phyloP scores from a whole-genome alignment of 2,888 invertebrate genomes.

The Papilio demoleus region DNA sequence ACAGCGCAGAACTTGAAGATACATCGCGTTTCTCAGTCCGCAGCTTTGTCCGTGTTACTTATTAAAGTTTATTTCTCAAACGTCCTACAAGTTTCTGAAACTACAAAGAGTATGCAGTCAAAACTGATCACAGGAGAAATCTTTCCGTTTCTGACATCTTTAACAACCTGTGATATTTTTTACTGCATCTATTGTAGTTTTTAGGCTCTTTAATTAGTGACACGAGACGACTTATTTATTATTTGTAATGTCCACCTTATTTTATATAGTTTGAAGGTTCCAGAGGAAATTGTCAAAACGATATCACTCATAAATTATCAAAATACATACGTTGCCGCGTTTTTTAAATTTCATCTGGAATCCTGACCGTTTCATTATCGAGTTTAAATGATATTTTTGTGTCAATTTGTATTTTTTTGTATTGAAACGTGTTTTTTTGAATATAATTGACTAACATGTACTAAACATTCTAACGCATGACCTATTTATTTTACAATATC shows the following conservation, averaged over 20 bases:
- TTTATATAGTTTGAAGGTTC: conserved; percentile 60
- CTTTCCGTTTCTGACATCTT: conserved; percentile 44
- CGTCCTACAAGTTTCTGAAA: conserved; percentile 54
- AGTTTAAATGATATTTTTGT: conserved; percentile 47
- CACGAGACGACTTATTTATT: conserved; percentile 50
- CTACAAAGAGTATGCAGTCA: conserved; percentile 62
- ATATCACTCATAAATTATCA: conserved; percentile 56
- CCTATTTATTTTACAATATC: conserved; percentile 68
- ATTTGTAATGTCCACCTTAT: conserved; percentile 46
- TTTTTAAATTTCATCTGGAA: conserved; percentile 72
- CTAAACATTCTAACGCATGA: conserved; percentile 82
- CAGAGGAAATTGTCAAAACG: conserved; percentile 71
- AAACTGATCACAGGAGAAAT: conserved; percentile 59
- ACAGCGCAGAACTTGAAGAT: conserved; percentile 55
- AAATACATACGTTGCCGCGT: conserved; percentile 61
- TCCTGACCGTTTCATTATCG: conserved; percentile 60
- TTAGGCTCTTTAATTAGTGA: conserved; percentile 59
- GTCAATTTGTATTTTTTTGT: conserved; percentile 46
- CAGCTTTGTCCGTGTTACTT: conserved; percentile 60
- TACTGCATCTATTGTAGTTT: conserved; percentile 65
- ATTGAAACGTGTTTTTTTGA: conserved; percentile 61
- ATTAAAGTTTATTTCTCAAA: conserved; percentile 41
- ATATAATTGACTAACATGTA: conserved; percentile 80
- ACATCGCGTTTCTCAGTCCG: conserved; percentile 49
- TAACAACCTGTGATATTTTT: conserved; percentile 61